Evolutionary conservation across 2,113 vertebrate genomes (phyloP).

Genomic region (Electrona antarctica): DNA sequence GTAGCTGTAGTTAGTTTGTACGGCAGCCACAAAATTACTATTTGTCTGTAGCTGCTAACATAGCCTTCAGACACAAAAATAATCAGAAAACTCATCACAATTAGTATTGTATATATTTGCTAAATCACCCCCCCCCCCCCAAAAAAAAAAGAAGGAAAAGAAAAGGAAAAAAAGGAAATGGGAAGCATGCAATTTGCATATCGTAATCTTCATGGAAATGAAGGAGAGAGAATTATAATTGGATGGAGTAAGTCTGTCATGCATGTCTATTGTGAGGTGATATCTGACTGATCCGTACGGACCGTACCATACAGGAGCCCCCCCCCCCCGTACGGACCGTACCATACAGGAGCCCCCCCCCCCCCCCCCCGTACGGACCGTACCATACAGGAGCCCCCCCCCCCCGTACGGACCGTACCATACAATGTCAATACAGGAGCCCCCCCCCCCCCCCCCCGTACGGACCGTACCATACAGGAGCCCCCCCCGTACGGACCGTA

Average conservation of each 20-base stretch:
- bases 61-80: too few species aligned
- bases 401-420: too few species aligned
- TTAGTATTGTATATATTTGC: neutral
- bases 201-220: slow-evolving; percentile 4
- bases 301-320: neutral
- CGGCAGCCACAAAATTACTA: too few species aligned
- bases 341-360: too few species aligned
- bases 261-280: neutral
- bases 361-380: slow-evolving; percentile 1
- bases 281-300: slow-evolving; percentile 22
- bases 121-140: too few species aligned
- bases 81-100: neutral
- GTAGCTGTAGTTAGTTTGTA: too few species aligned
- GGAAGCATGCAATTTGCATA: slow-evolving; percentile 2
- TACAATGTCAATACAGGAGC: too few species aligned
- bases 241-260: slow-evolving; percentile 24
- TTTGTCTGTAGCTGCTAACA: too few species aligned
- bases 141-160: too few species aligned
- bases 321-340: too few species aligned
- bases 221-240: slow-evolving; percentile 27
- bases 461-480: neutral
- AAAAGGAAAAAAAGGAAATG: too few species aligned
- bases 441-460: neutral
- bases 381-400: neutral
- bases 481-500: neutral